Evolutionary conservation across 2,797 vertebrate species (phyloP), one percentile per base, ranked within the genome.

Genomic region (Typhlichthys subterraneus): DNA sequence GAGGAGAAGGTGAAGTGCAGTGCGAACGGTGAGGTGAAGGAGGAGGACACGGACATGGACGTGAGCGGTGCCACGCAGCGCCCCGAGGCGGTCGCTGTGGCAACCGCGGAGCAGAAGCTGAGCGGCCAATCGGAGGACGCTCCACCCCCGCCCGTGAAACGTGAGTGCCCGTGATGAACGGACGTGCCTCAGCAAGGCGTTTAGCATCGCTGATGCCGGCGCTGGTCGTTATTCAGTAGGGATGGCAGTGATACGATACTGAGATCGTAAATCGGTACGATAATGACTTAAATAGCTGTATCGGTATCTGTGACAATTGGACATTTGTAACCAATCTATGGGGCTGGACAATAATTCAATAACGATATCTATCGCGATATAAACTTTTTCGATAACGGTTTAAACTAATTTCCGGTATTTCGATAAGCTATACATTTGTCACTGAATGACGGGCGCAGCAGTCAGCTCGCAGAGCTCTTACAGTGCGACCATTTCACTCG

Each of bases 11-110:
- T 69, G 3, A 57, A 1, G 4, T 67, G 77, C 49, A 67, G 12
- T 1, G 0, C 84, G 1, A 90, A 85, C 0, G 88, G 86, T 69
- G 81, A 78, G 1, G 69, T 88, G 10, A 85, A 84, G 64, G 79
- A 81, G 45, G 85, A 89, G 42, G 73, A 77, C 52, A 50, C 45
- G 52, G 83, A 89, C 7, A 63, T 61, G 1, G 81, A 85, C 45
- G 56, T 56, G 59, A 81, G 52, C 57, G 85, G 64, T 83, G 79
- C 61, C 63, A 88, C 88, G 85, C 84, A 86, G 87, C 82, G 86
- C 9, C 55, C 72, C 47, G 85, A 87, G 55, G 67, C 77, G 11
- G 76, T 80, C 76, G 47, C 84, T 50, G 77, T 69, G 75, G 66
- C 85, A 53, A 76, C 85, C 54, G 66, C 57, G 53, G 82, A 82